Evolutionary conservation across 2,888 invertebrate species (phyloP), one percentile per base, ranked within the genome.

Genomic region (Eurytoma adleriae): DNA sequence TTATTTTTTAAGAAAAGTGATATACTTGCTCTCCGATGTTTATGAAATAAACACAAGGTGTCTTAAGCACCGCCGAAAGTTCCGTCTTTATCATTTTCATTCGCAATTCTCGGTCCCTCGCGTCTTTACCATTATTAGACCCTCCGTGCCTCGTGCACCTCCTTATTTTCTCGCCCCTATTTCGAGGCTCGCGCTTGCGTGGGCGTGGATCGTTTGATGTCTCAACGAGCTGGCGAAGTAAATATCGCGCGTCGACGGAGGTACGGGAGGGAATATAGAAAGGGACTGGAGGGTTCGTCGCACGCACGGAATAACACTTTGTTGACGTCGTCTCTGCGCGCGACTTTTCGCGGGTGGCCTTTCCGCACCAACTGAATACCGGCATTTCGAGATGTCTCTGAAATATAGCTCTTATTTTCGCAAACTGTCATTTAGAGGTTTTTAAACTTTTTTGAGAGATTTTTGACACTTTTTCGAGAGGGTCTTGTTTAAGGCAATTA

Each of bases 171-270:
- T 54, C n/a, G 40, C 3, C n/a, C 18, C 27, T 20, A 16, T 40
- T 40, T 40, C 40, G 40, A 40, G 40, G 10, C 40, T 40, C 40
- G 7, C 40, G 10, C 40, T 16, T 14, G 27, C 27, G 71, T 20
- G 30, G 54, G 62, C 12, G 40, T 20, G 56, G 24, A 5, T 52
- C 66, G 74, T 74, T 74, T 74, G 74, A 74, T 74, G 74, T 74
- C 64, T 74, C 74, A 74, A 74, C 74, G 74, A 74, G 66, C 74
- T 57, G 74, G 7, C 40, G 57, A 74, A 64, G 66, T 74, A 66
- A 74, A 74, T 67, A 74, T 67, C 40, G 40, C 40, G 40, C 40
- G 40, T 40, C 40, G 40, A 10, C 40, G 40, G 40, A 40, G 40
- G 40, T 10, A 40, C 10, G 40, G 54, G 40, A 16, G 16, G 48